Conservation (phyloP, 1,140 invertebrate species). For the Drosophila ohnishii region DNA sequence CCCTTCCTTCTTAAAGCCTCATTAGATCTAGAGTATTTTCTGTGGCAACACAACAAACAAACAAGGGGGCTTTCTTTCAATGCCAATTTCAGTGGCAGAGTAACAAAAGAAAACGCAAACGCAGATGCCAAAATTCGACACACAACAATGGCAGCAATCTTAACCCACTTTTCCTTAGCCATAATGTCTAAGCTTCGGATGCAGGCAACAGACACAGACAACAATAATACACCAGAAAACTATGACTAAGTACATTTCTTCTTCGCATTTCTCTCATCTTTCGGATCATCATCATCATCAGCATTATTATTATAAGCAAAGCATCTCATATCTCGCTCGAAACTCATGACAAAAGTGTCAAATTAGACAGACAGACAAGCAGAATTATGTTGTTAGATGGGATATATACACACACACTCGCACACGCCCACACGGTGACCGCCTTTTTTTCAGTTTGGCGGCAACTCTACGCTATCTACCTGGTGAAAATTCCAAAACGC, state of each 20-base stretch:
- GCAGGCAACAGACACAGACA: neutral
- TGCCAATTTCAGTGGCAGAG: conserved; percentile 29
- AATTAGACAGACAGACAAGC: conserved; percentile 48
- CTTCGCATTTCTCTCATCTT: conserved; percentile 18
- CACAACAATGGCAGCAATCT: conserved; percentile 42
- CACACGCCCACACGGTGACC: conserved; percentile 44
- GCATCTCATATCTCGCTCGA: conserved; percentile 18
- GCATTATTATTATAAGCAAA: conserved; percentile 28
- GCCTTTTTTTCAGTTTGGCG: conserved; percentile 31
- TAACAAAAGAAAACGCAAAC: conserved; percentile 34
- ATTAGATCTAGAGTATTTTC: conserved; percentile 21
- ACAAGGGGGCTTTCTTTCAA: conserved; percentile 18
- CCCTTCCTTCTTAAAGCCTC: neutral
- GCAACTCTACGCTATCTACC: conserved; percentile 38
- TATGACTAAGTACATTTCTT: conserved; percentile 55
- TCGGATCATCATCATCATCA: conserved; percentile 26
- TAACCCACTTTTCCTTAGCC: conserved; percentile 56
- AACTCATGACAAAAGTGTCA: conserved; percentile 45
- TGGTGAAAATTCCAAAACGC: conserved; percentile 73
- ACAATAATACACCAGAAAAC: conserved; percentile 15
- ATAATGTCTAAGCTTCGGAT: conserved; percentile 41
- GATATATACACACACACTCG: neutral
- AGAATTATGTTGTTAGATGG: conserved; percentile 38
- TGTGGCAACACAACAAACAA: conserved; percentile 4
- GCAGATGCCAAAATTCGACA: conserved; percentile 41